Base-by-base conservation (phyloP, 2,797 vertebrate species). In the Thamnophis elegans region DNA sequence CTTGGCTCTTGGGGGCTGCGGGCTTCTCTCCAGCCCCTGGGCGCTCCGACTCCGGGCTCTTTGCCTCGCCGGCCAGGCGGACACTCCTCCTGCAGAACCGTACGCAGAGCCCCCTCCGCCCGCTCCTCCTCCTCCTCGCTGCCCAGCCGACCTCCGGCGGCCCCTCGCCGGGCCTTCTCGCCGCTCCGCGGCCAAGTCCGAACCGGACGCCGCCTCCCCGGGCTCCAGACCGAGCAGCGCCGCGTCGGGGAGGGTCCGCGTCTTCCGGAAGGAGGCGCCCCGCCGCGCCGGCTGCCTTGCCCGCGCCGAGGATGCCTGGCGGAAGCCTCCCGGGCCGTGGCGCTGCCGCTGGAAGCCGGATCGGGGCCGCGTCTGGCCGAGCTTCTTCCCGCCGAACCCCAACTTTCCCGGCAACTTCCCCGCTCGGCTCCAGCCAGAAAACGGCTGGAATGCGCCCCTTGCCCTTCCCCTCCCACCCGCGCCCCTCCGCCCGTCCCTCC, bases 401-500 rank as follows among this genome's bases (percentile, higher is more conserved):
- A 93, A 93, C 92, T 93, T 90, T 54, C 89, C 51, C 60, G 8
- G 89, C 92, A 90, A 90, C 92, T 90, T 93, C 82, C 93, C 94
- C 62, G 55, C 55, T 28, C 91, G 60, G 92, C 94, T 12, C 54
- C n/a, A 20, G 51, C 85, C 6, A 14, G 25, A 25, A 14, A 87
- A 62, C 58, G 51, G 28, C 32, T 90, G 73, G 86, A 87, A 73
- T 86, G 32, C 14, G 91, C 53, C 22, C 9, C 14, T 51, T 22
- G 59, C 42, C 36, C n/a, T 26, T 8, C 18, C 89, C 53, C 16
- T 68, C 85, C n/a, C 85, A 16, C 8, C 47, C 58, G 47, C 42
- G 1, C 12, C 51, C 13, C 18, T 47, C 91, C 11, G 97, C 97
- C 96, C 97, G 97, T 97, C 95, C 97, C 95, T 97, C 94, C 98